Evolutionary conservation across 2,113 vertebrate genomes (phyloP).

Genomic region (Pseudorasbora parva): DNA sequence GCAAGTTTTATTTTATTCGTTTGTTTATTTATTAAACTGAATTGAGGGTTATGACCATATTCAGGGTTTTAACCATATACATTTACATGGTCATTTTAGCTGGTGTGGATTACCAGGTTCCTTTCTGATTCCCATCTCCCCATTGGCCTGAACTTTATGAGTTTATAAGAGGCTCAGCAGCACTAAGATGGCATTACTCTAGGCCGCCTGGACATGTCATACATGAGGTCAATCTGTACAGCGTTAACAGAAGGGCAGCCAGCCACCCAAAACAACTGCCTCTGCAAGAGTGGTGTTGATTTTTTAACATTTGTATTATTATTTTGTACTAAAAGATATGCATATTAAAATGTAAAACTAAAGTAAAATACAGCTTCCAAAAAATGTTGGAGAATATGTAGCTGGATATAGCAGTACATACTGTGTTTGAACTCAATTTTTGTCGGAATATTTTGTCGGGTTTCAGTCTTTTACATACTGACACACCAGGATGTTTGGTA

Average conservation of each 20-base stretch:
- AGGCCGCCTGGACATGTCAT: slow-evolving; percentile 43
- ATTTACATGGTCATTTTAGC: not conserved
- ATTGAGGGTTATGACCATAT: not conserved
- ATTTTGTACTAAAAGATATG: not conserved
- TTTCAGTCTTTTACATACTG: not conserved
- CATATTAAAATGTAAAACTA: not conserved
- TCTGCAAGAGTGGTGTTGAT: not conserved
- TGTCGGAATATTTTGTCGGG: too few species aligned
- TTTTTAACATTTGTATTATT: too few species aligned
- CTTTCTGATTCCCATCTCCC: slow-evolving; percentile 35
- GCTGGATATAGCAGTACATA: not conserved
- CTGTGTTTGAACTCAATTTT: not conserved
- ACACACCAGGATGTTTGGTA: not conserved
- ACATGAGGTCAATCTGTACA: slow-evolving; percentile 28
- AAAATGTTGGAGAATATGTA: not conserved
- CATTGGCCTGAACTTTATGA: slow-evolving; percentile 36
- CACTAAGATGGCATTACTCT: slow-evolving; percentile 45
- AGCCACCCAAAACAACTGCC: slow-evolving; percentile 1
- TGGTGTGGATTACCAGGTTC: slow-evolving; percentile 23
- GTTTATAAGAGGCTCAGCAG: slow-evolving; percentile 47
- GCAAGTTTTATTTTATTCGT: not conserved
- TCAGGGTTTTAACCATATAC: not conserved
- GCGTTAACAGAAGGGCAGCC: slow-evolving; percentile 14
- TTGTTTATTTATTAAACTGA: not conserved
- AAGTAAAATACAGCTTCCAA: not conserved